phyloP scores from a whole-genome alignment of 2,113 vertebrate species.

The Triplophysa dalaica region DNA sequence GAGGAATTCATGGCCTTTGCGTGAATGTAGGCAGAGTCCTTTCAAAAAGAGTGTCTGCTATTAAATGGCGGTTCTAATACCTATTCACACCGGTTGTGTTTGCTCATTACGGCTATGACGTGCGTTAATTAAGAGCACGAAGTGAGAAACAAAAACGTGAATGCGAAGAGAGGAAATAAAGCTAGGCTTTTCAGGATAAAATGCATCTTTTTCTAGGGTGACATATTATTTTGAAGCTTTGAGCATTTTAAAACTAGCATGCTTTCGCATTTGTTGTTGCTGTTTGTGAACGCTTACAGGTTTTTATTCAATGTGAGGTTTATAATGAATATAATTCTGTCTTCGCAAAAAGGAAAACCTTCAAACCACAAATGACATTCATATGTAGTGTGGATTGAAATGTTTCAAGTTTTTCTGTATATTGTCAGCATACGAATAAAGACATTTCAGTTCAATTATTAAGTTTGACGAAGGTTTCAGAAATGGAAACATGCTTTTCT shows the following conservation, averaged over 20 bases:
- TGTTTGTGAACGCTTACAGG: too few relatives aligned
- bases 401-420: too few relatives aligned
- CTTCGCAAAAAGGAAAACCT: neutral
- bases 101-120: conserved; percentile 44
- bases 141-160: conserved; percentile 7
- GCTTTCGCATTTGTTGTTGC: neutral
- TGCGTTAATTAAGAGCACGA: conserved; percentile 38
- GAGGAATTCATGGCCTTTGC: conserved; percentile 63
- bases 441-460: too few relatives aligned
- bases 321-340: too few relatives aligned
- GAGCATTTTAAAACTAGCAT: neutral
- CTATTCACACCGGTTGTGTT: conserved; percentile 52
- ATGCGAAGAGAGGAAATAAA: neutral
- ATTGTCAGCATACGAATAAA: too few relatives aligned
- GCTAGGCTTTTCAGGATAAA: neutral
- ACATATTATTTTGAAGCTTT: neutral
- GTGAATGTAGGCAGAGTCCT: conserved; percentile 54
- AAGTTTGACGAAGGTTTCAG: too few relatives aligned
- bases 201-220: neutral
- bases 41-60: conserved; percentile 41
- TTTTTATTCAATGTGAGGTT: neutral
- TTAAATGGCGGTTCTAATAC: conserved; percentile 50
- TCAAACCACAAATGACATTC: neutral
- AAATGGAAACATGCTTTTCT: too few relatives aligned
- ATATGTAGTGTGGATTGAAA: too few relatives aligned